A percentile compares a stretch with the other conserved stretches of the same genome.
Evolutionary conservation across 2,797 vertebrate genomes (phyloP).

Genomic region (Clarias platycephalus): DNA sequence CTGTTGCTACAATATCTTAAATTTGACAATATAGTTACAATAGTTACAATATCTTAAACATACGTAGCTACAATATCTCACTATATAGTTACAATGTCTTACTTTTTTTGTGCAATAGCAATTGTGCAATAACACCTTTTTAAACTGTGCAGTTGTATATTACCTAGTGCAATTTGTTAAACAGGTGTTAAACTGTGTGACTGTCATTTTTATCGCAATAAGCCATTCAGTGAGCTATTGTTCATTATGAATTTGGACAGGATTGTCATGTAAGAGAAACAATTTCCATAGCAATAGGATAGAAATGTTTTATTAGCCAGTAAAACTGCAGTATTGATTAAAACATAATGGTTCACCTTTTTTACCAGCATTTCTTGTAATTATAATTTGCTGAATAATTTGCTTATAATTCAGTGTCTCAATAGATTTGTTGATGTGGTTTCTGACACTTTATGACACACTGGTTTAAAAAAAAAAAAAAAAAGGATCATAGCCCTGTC

Average conservation of each 20-base stretch:
- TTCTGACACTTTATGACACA: too few relatives aligned
- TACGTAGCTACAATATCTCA: too few relatives aligned
- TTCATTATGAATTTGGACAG: not conserved
- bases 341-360: not conserved
- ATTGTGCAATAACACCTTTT: too few relatives aligned
- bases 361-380: not conserved
- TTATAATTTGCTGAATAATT: not conserved
- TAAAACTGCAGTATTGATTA: not conserved
- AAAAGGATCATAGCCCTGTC: too few relatives aligned
- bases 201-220: not conserved
- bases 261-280: not conserved
- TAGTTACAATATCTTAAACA: too few relatives aligned
- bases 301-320: not conserved
- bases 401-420: not conserved
- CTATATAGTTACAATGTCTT: too few relatives aligned
- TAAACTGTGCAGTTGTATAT: too few relatives aligned
- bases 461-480: too few relatives aligned
- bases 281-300: not conserved
- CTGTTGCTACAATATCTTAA: too few relatives aligned
- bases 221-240: not conserved
- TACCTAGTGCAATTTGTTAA: too few relatives aligned
- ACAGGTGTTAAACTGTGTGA: not conserved
- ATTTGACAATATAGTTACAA: too few relatives aligned
- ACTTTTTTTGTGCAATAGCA: too few relatives aligned
- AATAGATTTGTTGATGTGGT: not conserved